Evolutionary conservation across 2,888 invertebrate species (phyloP), one percentile per base, ranked within the genome.

Genomic region (Drosophila falleni): DNA sequence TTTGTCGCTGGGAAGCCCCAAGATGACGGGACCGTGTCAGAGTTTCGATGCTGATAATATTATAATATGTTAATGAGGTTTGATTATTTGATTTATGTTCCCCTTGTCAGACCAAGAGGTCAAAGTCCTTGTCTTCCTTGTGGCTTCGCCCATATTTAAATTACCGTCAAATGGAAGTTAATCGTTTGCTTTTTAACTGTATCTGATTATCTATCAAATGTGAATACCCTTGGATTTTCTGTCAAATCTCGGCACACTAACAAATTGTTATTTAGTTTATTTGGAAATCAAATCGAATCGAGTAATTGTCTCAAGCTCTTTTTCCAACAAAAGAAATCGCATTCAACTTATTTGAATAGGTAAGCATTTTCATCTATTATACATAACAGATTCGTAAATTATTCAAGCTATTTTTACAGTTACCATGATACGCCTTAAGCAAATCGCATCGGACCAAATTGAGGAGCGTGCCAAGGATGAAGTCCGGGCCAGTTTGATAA

Each of bases 1-100:
- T 89, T 87, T 85, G 78, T 76, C 79, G 75, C 86, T 79, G 74
- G 76, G 74, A 87, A 47, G 15, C 11, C 71, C 67, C 71, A 67
- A 78, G 74, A 71, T 90, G 87, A 87, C 89, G 81, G 67, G 61
- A n/a, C 61, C 47, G 62, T 76, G 89, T 87, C 90, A 87, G 69
- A 81, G 76, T 79, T 89, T 15, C 87, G 80, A 78, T 54, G 87
- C 73, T 77, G 81, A 90, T 89, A 90, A 79, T 89, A 89, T 80
- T 89, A 89, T 58, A 90, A 89, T 90, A 87, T 87, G 90, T 74
- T 90, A 87, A 87, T 87, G 89, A 90, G 80, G 77, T 90, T 89
- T 81, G 82, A 74, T 90, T 75, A 87, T 81, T 90, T 87, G 87
- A 87, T 87, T 87, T 90, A 84, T 70, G 66, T 74, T 60, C 47